Percentiles rank a stretch among this genome's conserved stretches.
Evolutionary conservation across 2,797 vertebrate genomes (phyloP).

Genomic region (Etheostoma nigrum): DNA sequence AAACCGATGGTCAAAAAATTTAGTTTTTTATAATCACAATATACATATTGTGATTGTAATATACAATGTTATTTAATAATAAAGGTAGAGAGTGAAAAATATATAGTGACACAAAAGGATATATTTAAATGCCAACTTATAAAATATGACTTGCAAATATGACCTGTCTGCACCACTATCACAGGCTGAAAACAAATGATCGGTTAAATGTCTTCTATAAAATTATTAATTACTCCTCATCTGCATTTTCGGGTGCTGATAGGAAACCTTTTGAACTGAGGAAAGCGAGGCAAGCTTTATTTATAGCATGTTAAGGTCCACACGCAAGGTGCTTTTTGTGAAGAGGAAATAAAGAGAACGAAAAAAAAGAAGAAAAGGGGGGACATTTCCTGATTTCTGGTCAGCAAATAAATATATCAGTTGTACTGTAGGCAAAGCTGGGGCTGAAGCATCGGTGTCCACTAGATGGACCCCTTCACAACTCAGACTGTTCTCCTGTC

Average conservation of each 20-base stretch:
- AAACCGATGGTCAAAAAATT: background rate
- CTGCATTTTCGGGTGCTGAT: background rate
- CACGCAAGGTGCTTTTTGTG: background rate
- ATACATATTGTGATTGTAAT: background rate
- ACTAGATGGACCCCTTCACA: slow-evolving; percentile 8
- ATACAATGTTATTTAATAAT: background rate
- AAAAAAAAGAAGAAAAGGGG: too few species aligned
- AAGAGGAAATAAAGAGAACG: background rate
- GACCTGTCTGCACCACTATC: too few species aligned
- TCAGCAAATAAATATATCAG: background rate
- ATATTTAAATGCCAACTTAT: too few species aligned
- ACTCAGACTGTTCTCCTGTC: background rate
- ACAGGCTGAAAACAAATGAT: too few species aligned
- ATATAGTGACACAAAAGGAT: background rate
- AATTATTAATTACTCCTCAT: background rate
- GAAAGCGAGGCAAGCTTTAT: background rate
- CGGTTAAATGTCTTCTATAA: background rate
- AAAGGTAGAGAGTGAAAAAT: background rate
- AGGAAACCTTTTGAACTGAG: background rate
- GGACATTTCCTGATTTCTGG: background rate
- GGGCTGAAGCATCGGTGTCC: background rate
- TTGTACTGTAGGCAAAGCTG: background rate
- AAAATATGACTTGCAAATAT: too few species aligned
- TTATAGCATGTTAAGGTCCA: background rate
- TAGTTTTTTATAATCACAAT: too few species aligned